Evolutionary conservation across 2,888 invertebrate genomes (phyloP), one percentile per base, ranked within the genome.

Genomic region (Brenthis daphne): DNA sequence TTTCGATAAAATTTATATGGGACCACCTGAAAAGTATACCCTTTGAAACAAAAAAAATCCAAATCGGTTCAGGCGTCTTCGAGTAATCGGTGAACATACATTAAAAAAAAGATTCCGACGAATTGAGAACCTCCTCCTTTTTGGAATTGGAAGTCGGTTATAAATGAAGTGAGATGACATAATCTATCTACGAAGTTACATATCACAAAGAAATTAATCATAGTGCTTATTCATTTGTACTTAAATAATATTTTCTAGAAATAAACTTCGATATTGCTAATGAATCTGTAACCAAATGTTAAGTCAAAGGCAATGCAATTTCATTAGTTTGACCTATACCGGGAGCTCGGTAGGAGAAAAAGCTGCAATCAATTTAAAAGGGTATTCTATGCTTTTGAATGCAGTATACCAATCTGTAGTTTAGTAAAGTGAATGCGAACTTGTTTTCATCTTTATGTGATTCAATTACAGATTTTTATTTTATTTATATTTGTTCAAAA

Each of bases 291-390:
- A 60, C 54, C 58, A 60, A 67, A 60, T 60, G 55, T 55, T 58
- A 54, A 61, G 33, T 54, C 60, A 67, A 61, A 67, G 60, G 60
- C 60, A 48, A 61, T 50, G 33, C 55, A 67, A 67, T 67, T 65
- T 67, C 66, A 67, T 61, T 67, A 67, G 48, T 61, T 60, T 58
- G 53, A 54, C 51, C 65, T 54, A 54, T 47, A 20, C 58, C 33
- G 48, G 47, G 61, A 47, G 4, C 56, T 67, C 61, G 37, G 14
- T 20, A 55, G 11, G 60, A 55, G 55, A 67, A 61, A 67, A 63
- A 63, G 37, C 51, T 67, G 50, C 67, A 63, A 61, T 63, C 67
- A 67, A 61, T 63, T 67, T 67, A 63, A 67, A 56, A 67, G 37
- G 37, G 56, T 51, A 60, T 60, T 12, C 50, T 50, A 60, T 33